Percentiles rank a stretch among this genome's conserved stretches.
Conservation (phyloP, 1,140 invertebrate species). For the Vanessa atalanta region DNA sequence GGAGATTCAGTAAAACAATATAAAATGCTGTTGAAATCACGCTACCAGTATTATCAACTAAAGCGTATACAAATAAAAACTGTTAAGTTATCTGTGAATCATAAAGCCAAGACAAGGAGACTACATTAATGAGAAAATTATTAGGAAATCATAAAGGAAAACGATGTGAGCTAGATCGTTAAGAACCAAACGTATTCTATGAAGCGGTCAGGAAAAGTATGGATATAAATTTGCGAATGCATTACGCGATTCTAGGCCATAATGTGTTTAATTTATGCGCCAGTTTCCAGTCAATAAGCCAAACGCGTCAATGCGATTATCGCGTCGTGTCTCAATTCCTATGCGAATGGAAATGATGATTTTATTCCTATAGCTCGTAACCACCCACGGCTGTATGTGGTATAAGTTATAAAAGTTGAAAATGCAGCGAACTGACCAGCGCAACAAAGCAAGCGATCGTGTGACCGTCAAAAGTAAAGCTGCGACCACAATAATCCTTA, state of each 20-base stretch:
- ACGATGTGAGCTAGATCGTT: slow-evolving; percentile 34
- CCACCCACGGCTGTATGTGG: slow-evolving; percentile 61
- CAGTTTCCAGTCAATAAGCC: slow-evolving; percentile 43
- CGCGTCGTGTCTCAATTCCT: slow-evolving; percentile 59
- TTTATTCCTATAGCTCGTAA: slow-evolving; percentile 56
- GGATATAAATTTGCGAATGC: slow-evolving; percentile 32
- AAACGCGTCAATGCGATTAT: slow-evolving; percentile 48
- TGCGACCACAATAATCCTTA: no score
- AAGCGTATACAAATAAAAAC: slow-evolving; percentile 32
- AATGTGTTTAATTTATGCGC: slow-evolving; percentile 46
- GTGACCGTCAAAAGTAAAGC: no score
- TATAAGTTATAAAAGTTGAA: slow-evolving; percentile 31
- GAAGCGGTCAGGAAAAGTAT: slow-evolving; percentile 34
- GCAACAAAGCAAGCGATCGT: background rate
- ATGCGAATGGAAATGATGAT: slow-evolving; percentile 59
- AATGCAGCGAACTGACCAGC: no score
- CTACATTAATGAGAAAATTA: slow-evolving; percentile 33
- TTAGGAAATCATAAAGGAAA: slow-evolving; percentile 41
- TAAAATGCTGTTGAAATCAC: slow-evolving; percentile 29
- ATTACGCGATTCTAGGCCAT: slow-evolving; percentile 39
- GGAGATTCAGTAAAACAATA: slow-evolving; percentile 23
- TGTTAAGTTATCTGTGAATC: slow-evolving; percentile 23
- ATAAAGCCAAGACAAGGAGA: slow-evolving; percentile 34
- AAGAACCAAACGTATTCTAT: slow-evolving; percentile 38
- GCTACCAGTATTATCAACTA: slow-evolving; percentile 33